Evolutionary conservation across 2,113 vertebrate species (phyloP), one percentile per base, ranked within the genome.

Genomic region (Psephotus haematonotus): DNA sequence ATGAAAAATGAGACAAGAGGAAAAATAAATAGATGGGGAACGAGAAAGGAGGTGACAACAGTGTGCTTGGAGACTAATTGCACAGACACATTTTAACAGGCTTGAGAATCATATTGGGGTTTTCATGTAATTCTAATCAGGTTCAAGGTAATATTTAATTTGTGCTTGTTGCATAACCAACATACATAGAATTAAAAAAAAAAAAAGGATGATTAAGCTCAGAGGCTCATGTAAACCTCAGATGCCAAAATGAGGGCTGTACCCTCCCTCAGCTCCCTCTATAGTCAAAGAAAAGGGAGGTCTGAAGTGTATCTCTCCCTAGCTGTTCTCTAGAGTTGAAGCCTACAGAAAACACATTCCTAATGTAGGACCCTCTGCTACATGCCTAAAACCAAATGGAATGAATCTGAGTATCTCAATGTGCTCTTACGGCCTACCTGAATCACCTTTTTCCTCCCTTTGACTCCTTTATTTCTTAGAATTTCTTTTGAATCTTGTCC

Each of bases 1-100:
- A 67, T 82, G 59, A 95, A 95, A 95, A 97, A 93, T 77, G 70
- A 91, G 82, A 93, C 59, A 65, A 71, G 69, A 68, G 49, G 39
- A 87, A 82, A 95, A 96, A 90, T 44, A 76, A 87, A 95, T 84
- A 62, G 49, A 85, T 43, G 15, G 12, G 19, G 69, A 59, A 17
- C 20, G 11, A 80, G 63, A 77, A 80, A 85, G 53, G 64, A 86
- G 41, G 75, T 80, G 52, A 62, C 62, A 89, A 31, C 20, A 27
- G 31, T 16, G 41, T 59, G 78, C 70, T 82, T 31, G 50, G 90
- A 91, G 78, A 91, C 63, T 91, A 93, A 97, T 72, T 90, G 62
- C 47, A 85, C 19, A 85, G 81, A 79, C 29, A 50, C 12, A 49
- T 89, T 90, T 85, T 93, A 95, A 90, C 59, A 91, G 90, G 53